phyloP scores from a whole-genome alignment of 2,888 invertebrate species.

The Cynaeus angustus region DNA sequence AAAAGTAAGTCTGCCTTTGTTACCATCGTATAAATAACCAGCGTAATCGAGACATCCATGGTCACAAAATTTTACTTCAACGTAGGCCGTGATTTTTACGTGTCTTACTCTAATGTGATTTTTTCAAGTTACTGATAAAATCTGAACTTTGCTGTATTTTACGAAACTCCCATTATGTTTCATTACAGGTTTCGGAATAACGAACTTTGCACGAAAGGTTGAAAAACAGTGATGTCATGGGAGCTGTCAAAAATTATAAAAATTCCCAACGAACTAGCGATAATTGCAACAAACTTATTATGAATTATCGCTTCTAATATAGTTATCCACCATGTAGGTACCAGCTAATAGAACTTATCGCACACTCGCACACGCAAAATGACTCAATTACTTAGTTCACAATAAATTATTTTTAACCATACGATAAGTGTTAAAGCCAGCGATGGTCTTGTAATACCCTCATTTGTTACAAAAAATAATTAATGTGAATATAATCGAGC shows the following conservation, averaged over 20 bases:
- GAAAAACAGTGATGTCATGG: not conserved
- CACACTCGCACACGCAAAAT: conserved; percentile 1
- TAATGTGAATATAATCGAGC: not conserved
- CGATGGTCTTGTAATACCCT: not conserved
- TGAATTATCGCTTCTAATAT: not conserved
- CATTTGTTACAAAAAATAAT: conserved; percentile 8
- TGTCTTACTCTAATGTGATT: too few species aligned
- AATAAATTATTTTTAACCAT: conserved; percentile 11
- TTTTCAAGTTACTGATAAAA: not conserved
- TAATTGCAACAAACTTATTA: not conserved
- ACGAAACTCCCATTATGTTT: not conserved
- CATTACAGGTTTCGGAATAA: conserved; percentile 1
- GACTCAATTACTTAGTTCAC: not conserved
- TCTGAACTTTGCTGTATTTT: not conserved
- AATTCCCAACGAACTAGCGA: not conserved
- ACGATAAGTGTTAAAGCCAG: conserved; percentile 1
- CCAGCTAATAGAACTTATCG: conserved; percentile 8
- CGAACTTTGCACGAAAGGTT: conserved; percentile 2
- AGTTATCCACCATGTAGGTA: conserved; percentile 10
- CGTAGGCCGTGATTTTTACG: too few species aligned
- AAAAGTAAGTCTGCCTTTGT: too few species aligned
- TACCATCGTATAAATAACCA: too few species aligned
- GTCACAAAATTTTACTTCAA: too few species aligned
- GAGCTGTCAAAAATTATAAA: not conserved
- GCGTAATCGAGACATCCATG: too few species aligned